Percentiles rank a stretch among this genome's conserved stretches.
Conservation (phyloP, 2,797 vertebrate species). For the Rhyacichthys aspro region DNA sequence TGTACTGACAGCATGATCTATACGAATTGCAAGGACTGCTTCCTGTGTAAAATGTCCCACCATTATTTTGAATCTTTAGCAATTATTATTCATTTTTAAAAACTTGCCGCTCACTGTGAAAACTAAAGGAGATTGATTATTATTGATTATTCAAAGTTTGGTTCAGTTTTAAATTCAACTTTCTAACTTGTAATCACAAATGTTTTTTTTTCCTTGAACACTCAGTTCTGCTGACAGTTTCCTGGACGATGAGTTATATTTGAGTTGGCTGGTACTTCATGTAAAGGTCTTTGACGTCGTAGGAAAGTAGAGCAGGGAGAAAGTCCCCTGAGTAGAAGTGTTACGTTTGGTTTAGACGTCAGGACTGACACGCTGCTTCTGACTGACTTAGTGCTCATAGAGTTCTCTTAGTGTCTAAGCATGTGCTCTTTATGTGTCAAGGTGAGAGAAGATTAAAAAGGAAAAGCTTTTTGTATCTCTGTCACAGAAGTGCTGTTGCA, state of each 20-base stretch:
- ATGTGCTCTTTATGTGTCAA: not conserved
- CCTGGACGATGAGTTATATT: constrained; percentile 15
- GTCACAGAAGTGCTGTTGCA: constrained; percentile 25
- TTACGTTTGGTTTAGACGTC: constrained; percentile 23
- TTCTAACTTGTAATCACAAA: not conserved
- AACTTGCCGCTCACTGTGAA: too few species aligned
- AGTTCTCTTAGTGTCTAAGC: not conserved
- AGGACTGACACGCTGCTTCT: constrained; percentile 30
- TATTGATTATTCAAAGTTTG: too few species aligned
- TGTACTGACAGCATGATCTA: too few species aligned
- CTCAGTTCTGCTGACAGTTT: not conserved
- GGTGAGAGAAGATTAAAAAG: not conserved
- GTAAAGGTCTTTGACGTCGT: not conserved
- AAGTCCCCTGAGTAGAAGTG: not conserved
- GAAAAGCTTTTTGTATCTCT: not conserved
- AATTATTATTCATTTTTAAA: too few species aligned
- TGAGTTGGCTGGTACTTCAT: constrained; percentile 32
- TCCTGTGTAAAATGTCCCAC: too few species aligned
- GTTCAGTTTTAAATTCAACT: too few species aligned
- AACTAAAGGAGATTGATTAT: too few species aligned
- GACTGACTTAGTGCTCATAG: not conserved
- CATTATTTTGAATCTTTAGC: too few species aligned
- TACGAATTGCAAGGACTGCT: too few species aligned
- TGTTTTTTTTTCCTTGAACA: not conserved
- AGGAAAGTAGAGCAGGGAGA: constrained; percentile 1